Conservation (phyloP, 2,797 vertebrate species). For the Sorex maritimensis region DNA sequence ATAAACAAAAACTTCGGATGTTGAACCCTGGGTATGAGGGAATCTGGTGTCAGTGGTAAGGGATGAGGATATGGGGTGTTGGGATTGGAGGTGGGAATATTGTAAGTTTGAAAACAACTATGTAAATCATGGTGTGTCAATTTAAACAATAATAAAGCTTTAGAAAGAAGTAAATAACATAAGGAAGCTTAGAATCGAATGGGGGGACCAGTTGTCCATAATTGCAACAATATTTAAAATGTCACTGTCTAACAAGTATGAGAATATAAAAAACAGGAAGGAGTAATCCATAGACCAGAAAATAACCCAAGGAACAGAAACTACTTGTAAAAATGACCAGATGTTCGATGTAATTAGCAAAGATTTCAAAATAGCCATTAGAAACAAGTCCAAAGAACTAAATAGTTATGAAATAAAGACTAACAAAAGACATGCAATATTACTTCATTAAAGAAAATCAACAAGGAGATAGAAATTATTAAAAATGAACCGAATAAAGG, state of each 20-base stretch:
- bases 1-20: background rate
- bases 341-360: slow-evolving; percentile 53
- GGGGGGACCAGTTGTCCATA: background rate
- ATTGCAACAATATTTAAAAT: slow-evolving; percentile 52
- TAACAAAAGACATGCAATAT: slow-evolving; percentile 5
- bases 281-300: background rate
- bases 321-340: slow-evolving; percentile 40
- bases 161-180: too few relatives aligned
- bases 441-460: background rate
- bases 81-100: too few relatives aligned
- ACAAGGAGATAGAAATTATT: slow-evolving; percentile 35
- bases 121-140: too few relatives aligned
- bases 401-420: slow-evolving; percentile 34
- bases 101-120: too few relatives aligned
- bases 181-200: background rate
- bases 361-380: slow-evolving; percentile 41
- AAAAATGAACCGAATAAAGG: slow-evolving; percentile 15
- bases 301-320: slow-evolving; percentile 12
- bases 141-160: too few relatives aligned
- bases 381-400: slow-evolving; percentile 33
- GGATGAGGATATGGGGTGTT: too few relatives aligned
- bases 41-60: too few relatives aligned
- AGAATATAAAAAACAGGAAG: slow-evolving; percentile 29
- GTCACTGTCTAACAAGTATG: slow-evolving; percentile 36
- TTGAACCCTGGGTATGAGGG: too few relatives aligned